phyloP scores from a whole-genome alignment of 1,140 invertebrate genomes.

The Cyphomyrmex costatus region DNA sequence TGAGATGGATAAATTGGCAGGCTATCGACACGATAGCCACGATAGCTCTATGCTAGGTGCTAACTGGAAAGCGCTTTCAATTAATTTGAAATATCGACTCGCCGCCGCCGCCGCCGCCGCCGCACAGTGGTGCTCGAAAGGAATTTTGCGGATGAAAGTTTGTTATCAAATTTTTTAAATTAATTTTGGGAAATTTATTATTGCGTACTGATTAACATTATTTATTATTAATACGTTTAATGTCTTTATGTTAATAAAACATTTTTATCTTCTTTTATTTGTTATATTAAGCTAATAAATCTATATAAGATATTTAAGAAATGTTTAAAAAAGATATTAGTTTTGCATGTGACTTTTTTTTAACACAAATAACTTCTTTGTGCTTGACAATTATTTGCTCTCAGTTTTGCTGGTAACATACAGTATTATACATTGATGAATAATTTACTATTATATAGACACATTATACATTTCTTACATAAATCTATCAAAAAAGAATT shows the following conservation, averaged over 20 bases:
- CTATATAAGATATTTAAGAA: not conserved
- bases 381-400: not conserved
- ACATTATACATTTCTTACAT: not conserved
- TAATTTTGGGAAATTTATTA: not conserved
- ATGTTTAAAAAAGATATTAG: not conserved
- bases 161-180: constrained; percentile 36
- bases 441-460: not conserved
- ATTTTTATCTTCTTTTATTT: not conserved
- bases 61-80: constrained; percentile 35
- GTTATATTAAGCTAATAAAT: not conserved
- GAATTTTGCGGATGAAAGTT: constrained; percentile 35
- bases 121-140: constrained; percentile 15
- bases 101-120: no score
- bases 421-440: not conserved
- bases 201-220: not conserved
- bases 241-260: not conserved
- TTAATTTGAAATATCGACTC: constrained; percentile 54
- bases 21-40: constrained; percentile 40
- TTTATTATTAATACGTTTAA: not conserved
- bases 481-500: not conserved
- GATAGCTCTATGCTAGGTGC: constrained; percentile 25
- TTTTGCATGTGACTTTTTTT: not conserved
- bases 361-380: not conserved
- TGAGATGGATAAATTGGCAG: constrained; percentile 53
- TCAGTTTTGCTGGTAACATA: not conserved